phyloP scores from a whole-genome alignment of 2,888 invertebrate species.

The Limnephilus auricula region DNA sequence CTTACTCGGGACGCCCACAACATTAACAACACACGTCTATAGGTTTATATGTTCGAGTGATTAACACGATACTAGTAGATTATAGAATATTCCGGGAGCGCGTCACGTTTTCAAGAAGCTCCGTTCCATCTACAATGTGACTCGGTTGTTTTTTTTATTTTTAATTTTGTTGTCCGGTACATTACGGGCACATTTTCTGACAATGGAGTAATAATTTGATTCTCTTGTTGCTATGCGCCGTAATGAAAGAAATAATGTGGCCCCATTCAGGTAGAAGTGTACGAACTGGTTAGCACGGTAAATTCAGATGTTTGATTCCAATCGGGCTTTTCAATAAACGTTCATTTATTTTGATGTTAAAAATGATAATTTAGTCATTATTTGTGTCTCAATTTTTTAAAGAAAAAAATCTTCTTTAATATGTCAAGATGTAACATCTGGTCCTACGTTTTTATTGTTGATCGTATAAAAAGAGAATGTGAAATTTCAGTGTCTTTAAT shows the following conservation, averaged over 20 bases:
- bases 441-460: too few species aligned
- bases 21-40: neutral
- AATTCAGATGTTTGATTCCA: neutral
- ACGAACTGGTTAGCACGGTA: neutral
- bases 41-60: neutral
- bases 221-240: conserved; percentile 25
- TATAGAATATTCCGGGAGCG: neutral
- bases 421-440: too few species aligned
- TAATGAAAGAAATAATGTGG: conserved; percentile 5
- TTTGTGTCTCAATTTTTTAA: too few species aligned
- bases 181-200: neutral
- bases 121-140: neutral
- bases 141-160: conserved; percentile 16
- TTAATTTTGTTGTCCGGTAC: conserved; percentile 6
- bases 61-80: neutral
- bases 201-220: conserved; percentile 29
- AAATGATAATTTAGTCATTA: neutral
- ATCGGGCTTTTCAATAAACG: neutral
- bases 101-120: conserved; percentile 45
- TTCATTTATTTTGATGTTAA: neutral
- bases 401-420: too few species aligned
- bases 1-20: too few species aligned
- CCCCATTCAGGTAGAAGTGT: neutral
- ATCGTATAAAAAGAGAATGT: too few species aligned
- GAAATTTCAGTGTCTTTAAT: too few species aligned